Evolutionary conservation across 2,888 invertebrate species (phyloP).

Genomic region (Heliconius ismenius): DNA sequence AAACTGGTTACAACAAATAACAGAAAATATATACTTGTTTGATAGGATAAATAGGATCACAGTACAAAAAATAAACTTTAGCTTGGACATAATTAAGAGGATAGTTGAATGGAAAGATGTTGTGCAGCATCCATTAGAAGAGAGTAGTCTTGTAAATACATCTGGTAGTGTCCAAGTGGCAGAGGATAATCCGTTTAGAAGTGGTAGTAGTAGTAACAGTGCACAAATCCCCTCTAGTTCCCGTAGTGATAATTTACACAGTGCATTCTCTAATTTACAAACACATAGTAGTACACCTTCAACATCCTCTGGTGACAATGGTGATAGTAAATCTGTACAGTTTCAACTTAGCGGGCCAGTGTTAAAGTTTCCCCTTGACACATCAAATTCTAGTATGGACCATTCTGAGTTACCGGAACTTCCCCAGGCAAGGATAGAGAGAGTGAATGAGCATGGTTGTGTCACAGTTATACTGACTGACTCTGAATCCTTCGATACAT

Average conservation of each 20-base stretch:
- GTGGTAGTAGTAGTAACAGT: constrained; percentile 53
- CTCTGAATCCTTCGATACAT: constrained; percentile 92
- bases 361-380: constrained; percentile 63
- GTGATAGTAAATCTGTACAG: constrained; percentile 53
- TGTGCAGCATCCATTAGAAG: constrained; percentile 90
- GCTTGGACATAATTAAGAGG: constrained; percentile 91
- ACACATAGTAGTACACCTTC: constrained; percentile 66
- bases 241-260: constrained; percentile 66
- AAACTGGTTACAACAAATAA: constrained; percentile 89
- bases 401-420: constrained; percentile 63
- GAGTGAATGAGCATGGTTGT: constrained; percentile 79
- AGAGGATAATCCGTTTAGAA: constrained; percentile 74
- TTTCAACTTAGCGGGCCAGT: constrained; percentile 74
- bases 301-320: constrained; percentile 60
- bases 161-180: constrained; percentile 65
- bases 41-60: constrained; percentile 85
- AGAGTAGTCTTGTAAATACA: constrained; percentile 77
- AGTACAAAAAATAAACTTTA: constrained; percentile 90
- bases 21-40: constrained; percentile 86
- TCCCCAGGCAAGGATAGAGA: constrained; percentile 66
- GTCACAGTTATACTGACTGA: constrained; percentile 86
- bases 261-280: constrained; percentile 76
- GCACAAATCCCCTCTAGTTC: constrained; percentile 57
- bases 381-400: constrained; percentile 57
- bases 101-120: constrained; percentile 95